These are phyloP conservation scores for Cetoscarus ocellatus DNA, from an alignment of 2,797 vertebrate genomes.

Conservation along the genomic window DNA sequence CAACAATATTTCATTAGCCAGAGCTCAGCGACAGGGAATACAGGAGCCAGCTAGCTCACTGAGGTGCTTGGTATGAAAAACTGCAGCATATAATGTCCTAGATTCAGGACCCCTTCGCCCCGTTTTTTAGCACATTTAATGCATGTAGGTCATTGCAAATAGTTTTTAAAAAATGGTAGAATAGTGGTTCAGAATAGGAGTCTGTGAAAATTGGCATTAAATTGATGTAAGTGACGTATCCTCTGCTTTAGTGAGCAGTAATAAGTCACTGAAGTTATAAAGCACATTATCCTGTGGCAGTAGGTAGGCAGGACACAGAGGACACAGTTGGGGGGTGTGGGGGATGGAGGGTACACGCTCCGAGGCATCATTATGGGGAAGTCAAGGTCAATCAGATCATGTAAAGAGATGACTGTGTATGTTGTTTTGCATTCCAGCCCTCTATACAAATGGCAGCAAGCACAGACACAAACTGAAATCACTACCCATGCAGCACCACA, in stretches of 20 bases:
- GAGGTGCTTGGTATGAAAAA: slow-evolving; percentile 49
- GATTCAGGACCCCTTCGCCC: slow-evolving; percentile 63
- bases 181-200: slow-evolving; percentile 19
- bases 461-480: slow-evolving; percentile 18
- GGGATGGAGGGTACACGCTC: slow-evolving; percentile 25
- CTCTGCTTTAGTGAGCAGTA: slow-evolving; percentile 46
- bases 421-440: slow-evolving; percentile 33
- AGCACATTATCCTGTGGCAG: slow-evolving; percentile 55
- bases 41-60: slow-evolving; percentile 36
- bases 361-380: slow-evolving; percentile 54
- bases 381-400: slow-evolving; percentile 65
- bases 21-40: slow-evolving; percentile 58
- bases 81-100: slow-evolving; percentile 60
- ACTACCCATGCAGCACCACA: slow-evolving; percentile 28
- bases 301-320: slow-evolving; percentile 56
- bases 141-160: slow-evolving; percentile 73
- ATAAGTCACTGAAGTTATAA: slow-evolving; percentile 65
- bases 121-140: slow-evolving; percentile 59
- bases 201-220: slow-evolving; percentile 46
- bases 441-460: slow-evolving; percentile 24
- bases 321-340: slow-evolving; percentile 34
- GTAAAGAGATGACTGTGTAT: slow-evolving; percentile 27
- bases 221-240: slow-evolving; percentile 42
- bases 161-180: slow-evolving; percentile 50
- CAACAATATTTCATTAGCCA: slow-evolving; percentile 74